Evolutionary conservation across 1,140 invertebrate genomes (phyloP), one percentile per base, ranked within the genome.

Genomic region (Coenobita brevimanus): DNA sequence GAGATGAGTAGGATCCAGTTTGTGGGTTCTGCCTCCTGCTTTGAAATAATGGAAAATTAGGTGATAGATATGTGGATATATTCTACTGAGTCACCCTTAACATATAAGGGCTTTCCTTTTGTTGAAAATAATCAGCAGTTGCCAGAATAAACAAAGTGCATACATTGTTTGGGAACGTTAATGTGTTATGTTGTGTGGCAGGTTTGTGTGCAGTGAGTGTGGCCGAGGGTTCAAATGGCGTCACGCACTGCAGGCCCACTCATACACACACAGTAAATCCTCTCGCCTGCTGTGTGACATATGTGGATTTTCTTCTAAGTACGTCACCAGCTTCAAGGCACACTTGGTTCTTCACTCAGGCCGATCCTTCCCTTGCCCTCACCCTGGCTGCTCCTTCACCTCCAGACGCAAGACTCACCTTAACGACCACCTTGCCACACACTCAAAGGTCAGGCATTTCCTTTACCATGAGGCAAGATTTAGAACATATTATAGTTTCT

Each of bases 211-310:
- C 90, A 91, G 92, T 21, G 91, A 94, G 43, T 95, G 95, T 91
- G 91, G 92, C n/a, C 93, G 94, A 90, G 94, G 93, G 24, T 95
- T 95, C 91, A 95, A 95, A 88, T 95, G 94, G 94, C 95, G 95
- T 60, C 94, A 95, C 91, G 94, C 94, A 0, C 91, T 95, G 0
- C 94, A 94, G 89, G 93, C 93, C 73, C 94, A 95, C 91, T 92
- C 94, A 90, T 91, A 94, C 2, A 93, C 93, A 0, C 94, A 95
- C 89, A 94, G 93, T 83, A 92, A 92, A 6, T 93, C 93, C 30
- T 95, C 94, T 89, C 94, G 94, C 64, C 94, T 94, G 91, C 91
- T 94, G 21, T 95, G 95, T 92, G 94, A 95, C 91, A 92, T 94
- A 33, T 95, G 95, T 92, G 94, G 94, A 13, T 94, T 93, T 64